These are phyloP conservation scores for Drosophila pectinifera DNA, from an alignment of 1,140 invertebrate genomes.

Conservation along the genomic window DNA sequence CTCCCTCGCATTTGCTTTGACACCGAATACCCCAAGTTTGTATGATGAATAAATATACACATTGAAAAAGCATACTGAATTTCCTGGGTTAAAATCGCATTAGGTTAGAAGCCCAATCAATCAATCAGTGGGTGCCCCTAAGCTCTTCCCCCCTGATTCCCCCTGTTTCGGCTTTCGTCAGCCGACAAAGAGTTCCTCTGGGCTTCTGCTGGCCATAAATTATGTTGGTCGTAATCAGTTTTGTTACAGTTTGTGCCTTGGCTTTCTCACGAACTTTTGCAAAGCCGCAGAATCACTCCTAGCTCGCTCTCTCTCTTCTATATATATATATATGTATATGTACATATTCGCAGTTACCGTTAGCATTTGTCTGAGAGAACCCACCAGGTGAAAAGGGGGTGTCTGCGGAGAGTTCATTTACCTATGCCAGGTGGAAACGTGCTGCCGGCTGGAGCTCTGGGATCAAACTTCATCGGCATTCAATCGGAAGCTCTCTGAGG, in stretches of 20 bases:
- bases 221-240: conserved; percentile 74
- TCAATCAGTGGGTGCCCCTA: conserved; percentile 53
- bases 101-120: conserved; percentile 54
- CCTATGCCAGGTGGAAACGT: conserved; percentile 63
- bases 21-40: conserved; percentile 38
- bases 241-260: conserved; percentile 72
- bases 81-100: conserved; percentile 47
- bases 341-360: conserved; percentile 56
- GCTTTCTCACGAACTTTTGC: conserved; percentile 66
- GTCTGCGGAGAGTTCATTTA: conserved; percentile 62
- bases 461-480: conserved; percentile 49
- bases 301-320: background rate
- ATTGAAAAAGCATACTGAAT: conserved; percentile 1
- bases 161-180: conserved; percentile 11
- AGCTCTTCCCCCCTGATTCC: background rate
- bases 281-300: conserved; percentile 52
- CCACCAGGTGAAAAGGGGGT: conserved; percentile 31
- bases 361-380: conserved; percentile 63
- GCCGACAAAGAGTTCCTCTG: conserved; percentile 57
- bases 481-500: conserved; percentile 14
- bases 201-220: conserved; percentile 69
- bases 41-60: conserved; percentile 47
- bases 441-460: conserved; percentile 31
- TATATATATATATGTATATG: background rate
- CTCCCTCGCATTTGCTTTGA: conserved; percentile 25